phyloP scores from a whole-genome alignment of 2,797 vertebrate species.

The Clarias pachynema region DNA sequence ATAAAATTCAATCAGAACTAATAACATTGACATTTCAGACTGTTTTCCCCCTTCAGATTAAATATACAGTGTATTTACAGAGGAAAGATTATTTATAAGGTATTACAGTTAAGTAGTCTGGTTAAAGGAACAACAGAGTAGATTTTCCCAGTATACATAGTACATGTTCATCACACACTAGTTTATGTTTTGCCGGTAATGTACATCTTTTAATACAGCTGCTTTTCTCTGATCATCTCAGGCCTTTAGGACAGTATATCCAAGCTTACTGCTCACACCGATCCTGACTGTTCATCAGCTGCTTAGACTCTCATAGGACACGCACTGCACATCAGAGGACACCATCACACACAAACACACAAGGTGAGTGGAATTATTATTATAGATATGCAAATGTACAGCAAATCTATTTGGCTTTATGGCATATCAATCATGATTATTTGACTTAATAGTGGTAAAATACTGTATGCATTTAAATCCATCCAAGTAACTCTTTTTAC shows the following conservation, averaged over 20 bases:
- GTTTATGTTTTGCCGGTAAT: slow-evolving; percentile 3
- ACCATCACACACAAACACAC: slow-evolving; percentile 23
- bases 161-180: neutral
- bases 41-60: neutral
- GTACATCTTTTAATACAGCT: slow-evolving; percentile 4
- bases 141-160: slow-evolving; percentile 7
- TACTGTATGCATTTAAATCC: neutral
- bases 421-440: neutral
- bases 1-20: neutral
- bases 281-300: slow-evolving; percentile 45
- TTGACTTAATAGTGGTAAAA: neutral
- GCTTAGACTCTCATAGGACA: slow-evolving; percentile 48
- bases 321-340: slow-evolving; percentile 3
- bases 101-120: neutral
- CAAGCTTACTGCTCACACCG: slow-evolving; percentile 41
- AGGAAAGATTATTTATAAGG: neutral
- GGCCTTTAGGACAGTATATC: slow-evolving; percentile 40
- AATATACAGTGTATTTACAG: neutral
- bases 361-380: slow-evolving; percentile 44
- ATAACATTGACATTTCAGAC: neutral
- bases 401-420: neutral
- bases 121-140: neutral
- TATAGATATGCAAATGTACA: neutral
- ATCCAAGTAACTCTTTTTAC: neutral
- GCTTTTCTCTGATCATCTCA: slow-evolving; percentile 34